Percentiles rank a stretch among this genome's conserved stretches.
These are phyloP conservation scores for Sinentomon sp. DNA, from an alignment of 2,888 invertebrate species.

Conservation along the genomic window DNA sequence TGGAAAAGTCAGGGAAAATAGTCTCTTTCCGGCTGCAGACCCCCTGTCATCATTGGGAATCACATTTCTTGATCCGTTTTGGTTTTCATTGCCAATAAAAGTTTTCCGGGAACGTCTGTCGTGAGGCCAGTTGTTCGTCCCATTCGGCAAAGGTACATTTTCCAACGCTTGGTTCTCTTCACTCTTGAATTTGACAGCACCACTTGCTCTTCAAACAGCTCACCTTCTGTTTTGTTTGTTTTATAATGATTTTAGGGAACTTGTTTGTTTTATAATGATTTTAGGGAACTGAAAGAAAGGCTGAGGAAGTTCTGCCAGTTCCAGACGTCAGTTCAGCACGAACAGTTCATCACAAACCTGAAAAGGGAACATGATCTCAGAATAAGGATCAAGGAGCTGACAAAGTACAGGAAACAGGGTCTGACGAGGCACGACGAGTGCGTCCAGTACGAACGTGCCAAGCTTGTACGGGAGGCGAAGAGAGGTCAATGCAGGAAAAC, in stretches of 20 bases:
- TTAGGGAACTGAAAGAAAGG: slow-evolving; percentile 45
- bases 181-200: no score
- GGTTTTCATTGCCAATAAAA: no score
- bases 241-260: not conserved
- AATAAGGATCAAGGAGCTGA: slow-evolving; percentile 48
- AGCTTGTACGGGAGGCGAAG: slow-evolving; percentile 28
- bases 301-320: slow-evolving; percentile 66
- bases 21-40: no score
- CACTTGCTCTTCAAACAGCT: no score
- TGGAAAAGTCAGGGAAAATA: no score
- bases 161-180: no score
- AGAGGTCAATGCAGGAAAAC: slow-evolving; percentile 22
- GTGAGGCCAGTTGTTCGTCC: no score
- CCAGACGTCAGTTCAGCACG: slow-evolving; percentile 57
- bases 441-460: slow-evolving; percentile 62
- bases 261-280: slow-evolving; percentile 1
- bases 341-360: slow-evolving; percentile 42
- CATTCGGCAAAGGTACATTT: no score
- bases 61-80: no score
- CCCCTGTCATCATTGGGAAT: no score
- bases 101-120: no score
- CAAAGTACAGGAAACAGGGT: slow-evolving; percentile 60
- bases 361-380: slow-evolving; percentile 62
- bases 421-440: slow-evolving; percentile 57
- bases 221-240: no score